phyloP scores from a whole-genome alignment of 2,113 vertebrate genomes.

The Myotis brandtii region DNA sequence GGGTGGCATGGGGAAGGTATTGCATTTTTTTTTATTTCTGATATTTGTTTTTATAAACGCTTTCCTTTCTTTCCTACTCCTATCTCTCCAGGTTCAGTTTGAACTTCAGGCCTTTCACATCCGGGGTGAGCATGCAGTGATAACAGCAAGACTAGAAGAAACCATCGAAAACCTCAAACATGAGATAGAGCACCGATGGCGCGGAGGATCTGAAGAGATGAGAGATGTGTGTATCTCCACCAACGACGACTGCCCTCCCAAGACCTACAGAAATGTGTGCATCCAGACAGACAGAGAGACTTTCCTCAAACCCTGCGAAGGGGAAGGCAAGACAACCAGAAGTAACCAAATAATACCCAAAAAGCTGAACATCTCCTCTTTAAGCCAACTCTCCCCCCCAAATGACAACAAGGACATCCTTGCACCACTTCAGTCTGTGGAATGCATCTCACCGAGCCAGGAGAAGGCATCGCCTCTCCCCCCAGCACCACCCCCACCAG shows the following conservation, averaged over 20 bases:
- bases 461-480: slow-evolving; percentile 59
- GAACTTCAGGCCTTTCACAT: slow-evolving; percentile 93
- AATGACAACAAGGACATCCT: slow-evolving; percentile 82
- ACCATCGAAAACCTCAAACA: slow-evolving; percentile 86
- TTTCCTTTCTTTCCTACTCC: background rate
- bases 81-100: slow-evolving; percentile 89
- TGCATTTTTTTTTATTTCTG: background rate
- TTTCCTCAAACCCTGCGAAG: slow-evolving; percentile 92
- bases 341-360: slow-evolving; percentile 90
- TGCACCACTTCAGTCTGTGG: slow-evolving; percentile 68
- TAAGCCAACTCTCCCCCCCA: slow-evolving; percentile 86
- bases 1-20: background rate
- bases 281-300: slow-evolving; percentile 97
- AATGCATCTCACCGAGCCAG: slow-evolving; percentile 74
- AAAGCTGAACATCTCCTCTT: slow-evolving; percentile 92
- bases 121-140: slow-evolving; percentile 93
- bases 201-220: slow-evolving; percentile 82
- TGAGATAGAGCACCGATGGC: slow-evolving; percentile 82
- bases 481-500: background rate
- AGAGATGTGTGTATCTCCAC: slow-evolving; percentile 91
- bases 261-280: slow-evolving; percentile 92
- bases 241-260: slow-evolving; percentile 88
- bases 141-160: slow-evolving; percentile 90
- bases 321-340: slow-evolving; percentile 84
- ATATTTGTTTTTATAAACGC: background rate